Base-by-base conservation (phyloP, 2,113 vertebrate species). In the Junco hyemalis region DNA sequence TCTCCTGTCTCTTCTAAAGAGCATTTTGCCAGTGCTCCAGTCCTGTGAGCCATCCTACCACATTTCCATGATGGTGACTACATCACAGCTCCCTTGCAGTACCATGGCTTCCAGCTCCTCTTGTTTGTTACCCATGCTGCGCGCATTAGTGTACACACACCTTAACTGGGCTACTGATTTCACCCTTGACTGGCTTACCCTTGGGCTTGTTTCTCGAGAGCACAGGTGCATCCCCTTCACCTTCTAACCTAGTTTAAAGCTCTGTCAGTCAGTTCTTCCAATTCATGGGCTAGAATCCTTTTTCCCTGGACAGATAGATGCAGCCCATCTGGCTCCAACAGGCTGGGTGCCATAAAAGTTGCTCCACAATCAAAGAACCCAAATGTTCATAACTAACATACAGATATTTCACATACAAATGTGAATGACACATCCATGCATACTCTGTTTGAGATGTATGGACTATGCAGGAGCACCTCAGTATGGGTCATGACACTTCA, bases 1-100 rank as follows among this genome's bases (percentile, higher is more conserved):
- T 48, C 15, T 24, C 21, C 21, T 25, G 12, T 60, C 56, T 38
- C 15, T 48, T 25, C 21, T 61, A 17, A 38, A 61, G 21, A 61
- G 35, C n/a, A 4, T 48, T 6, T 38, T 48, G 28, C 44, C 16
- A 76, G 44, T 2, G 3, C 64, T 66, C 6, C 31, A 50, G 45
- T 31, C 22, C 19, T 14, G 21, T 2, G 1, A 36, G n/a, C 11
- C 26, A 24, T 31, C 26, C 12, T 3, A 48, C 21, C 56, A 60
- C 16, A 14, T 38, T 48, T 48, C n/a, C 1, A 1, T 38, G 56
- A 31, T 38, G 12, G 44, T 0, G 1, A 25, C 21, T 31, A 38
- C 12, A 3, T 31, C 16, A 14, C 6, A 24, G 26, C 33, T 26
- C 35, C 47, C 23, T 25, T 47, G 44, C 12, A 35, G 33, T 35